phyloP scores from a whole-genome alignment of 2,888 invertebrate genomes.

The Therioaphis trifolii region DNA sequence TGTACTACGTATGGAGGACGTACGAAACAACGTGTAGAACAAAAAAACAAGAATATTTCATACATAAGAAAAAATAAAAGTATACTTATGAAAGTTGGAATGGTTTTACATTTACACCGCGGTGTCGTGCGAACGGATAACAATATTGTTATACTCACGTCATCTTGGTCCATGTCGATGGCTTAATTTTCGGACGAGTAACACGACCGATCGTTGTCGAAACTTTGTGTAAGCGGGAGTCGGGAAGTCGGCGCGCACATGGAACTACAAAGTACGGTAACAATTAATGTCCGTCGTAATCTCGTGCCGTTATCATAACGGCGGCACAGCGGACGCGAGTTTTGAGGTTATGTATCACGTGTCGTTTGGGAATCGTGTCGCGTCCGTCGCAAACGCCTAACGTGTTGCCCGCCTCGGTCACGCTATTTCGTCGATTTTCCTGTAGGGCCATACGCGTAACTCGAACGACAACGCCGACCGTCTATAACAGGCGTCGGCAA shows the following conservation, averaged over 20 bases:
- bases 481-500: too few species aligned
- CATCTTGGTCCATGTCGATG: constrained; percentile 35
- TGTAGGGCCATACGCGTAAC: too few species aligned
- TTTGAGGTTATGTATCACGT: background rate
- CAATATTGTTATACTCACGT: constrained; percentile 15
- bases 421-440: too few species aligned
- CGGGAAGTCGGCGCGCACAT: background rate
- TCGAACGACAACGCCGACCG: too few species aligned
- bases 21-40: background rate
- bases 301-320: background rate
- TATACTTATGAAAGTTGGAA: background rate
- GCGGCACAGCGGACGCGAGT: background rate
- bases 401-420: too few species aligned
- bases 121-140: too few species aligned
- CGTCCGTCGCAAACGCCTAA: too few species aligned
- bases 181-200: constrained; percentile 51
- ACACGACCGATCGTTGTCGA: background rate
- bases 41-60: background rate
- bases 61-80: background rate
- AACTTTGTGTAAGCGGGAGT: too few species aligned
- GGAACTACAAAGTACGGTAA: too few species aligned
- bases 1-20: background rate
- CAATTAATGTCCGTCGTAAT: too few species aligned
- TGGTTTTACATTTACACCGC: background rate
- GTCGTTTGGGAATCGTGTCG: background rate